phyloP scores from a whole-genome alignment of 2,797 vertebrate species.

The Sternarchorhynchus goeldii region DNA sequence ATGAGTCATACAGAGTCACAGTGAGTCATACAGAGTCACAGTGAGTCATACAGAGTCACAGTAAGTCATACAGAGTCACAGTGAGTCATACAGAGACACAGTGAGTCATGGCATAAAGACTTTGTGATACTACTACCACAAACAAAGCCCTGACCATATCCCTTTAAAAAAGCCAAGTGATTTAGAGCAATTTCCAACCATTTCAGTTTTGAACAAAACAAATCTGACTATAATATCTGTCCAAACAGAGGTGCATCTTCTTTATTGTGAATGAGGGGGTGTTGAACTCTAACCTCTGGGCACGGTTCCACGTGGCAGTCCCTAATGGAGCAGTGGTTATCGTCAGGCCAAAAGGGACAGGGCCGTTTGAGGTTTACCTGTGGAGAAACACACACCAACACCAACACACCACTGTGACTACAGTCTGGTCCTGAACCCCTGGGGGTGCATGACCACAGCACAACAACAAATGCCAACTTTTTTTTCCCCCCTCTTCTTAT shows the following conservation, averaged over 20 bases:
- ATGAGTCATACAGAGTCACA: too few species aligned
- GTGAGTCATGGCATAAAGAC: too few species aligned
- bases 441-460: too few species aligned
- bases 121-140: too few species aligned
- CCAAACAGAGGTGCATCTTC: neutral
- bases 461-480: too few species aligned
- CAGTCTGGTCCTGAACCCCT: neutral
- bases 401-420: too few species aligned
- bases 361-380: slow-evolving; percentile 95
- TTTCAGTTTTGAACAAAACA: neutral
- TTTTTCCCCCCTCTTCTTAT: too few species aligned
- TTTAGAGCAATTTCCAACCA: neutral
- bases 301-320: slow-evolving; percentile 96
- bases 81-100: too few species aligned
- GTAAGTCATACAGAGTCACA: too few species aligned
- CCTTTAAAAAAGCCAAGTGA: neutral
- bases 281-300: slow-evolving; percentile 84
- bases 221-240: neutral
- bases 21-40: too few species aligned
- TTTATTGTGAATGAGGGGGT: neutral
- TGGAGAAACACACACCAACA: neutral
- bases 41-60: too few species aligned
- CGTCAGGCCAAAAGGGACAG: slow-evolving; percentile 94
- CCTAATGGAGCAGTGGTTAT: slow-evolving; percentile 93
- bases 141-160: too few species aligned